These are phyloP conservation scores for Falco rusticolus DNA, from an alignment of 2,797 vertebrate species.

Conservation along the genomic window DNA sequence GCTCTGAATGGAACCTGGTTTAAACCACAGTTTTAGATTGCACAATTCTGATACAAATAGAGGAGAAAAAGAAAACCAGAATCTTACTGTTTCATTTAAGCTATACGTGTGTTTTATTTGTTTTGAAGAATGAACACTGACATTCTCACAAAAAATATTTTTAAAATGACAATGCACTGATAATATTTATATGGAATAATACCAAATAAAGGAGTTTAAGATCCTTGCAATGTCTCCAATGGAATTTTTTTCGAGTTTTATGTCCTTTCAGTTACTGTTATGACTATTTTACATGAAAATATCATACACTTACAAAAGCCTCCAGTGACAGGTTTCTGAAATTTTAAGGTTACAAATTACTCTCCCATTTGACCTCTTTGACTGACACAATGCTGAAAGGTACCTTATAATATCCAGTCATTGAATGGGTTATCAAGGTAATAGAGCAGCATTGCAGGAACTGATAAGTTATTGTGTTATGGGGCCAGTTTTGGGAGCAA, in stretches of 20 bases:
- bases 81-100: neutral
- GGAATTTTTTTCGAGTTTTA: neutral
- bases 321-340: neutral
- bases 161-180: neutral
- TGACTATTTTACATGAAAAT: neutral
- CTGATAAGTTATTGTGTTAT: slow-evolving; percentile 31
- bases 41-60: neutral
- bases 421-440: slow-evolving; percentile 34
- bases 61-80: neutral
- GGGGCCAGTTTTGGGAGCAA: neutral
- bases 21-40: neutral
- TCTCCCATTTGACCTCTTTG: neutral
- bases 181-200: neutral
- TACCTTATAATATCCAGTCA: neutral
- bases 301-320: neutral
- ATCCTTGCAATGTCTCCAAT: neutral
- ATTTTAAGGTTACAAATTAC: neutral
- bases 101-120: neutral
- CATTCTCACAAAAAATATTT: neutral
- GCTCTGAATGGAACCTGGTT: neutral
- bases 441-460: neutral
- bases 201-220: neutral
- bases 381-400: neutral
- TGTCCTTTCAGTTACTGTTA: neutral
- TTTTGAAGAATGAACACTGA: neutral